Percentiles rank a stretch among this genome's conserved stretches.
Evolutionary conservation across 2,113 vertebrate species (phyloP).

Genomic region (Pampusana beccarii): DNA sequence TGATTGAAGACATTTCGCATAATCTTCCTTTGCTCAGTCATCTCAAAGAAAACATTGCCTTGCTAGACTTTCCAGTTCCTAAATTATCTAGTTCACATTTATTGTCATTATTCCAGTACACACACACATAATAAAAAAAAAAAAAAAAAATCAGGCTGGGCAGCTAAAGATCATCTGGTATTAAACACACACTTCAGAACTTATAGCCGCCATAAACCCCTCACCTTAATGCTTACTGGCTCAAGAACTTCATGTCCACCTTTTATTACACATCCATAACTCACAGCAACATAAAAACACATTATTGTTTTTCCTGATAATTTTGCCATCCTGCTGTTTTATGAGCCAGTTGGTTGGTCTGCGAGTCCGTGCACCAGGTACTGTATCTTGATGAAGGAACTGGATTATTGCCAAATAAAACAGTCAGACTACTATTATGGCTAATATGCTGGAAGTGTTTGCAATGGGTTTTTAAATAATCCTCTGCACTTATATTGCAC

Average conservation of each 20-base stretch:
- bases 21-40: background rate
- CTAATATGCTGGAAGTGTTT: slow-evolving; percentile 37
- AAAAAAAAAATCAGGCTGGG: background rate
- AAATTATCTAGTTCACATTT: background rate
- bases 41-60: background rate
- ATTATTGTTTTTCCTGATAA: slow-evolving; percentile 34
- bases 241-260: slow-evolving; percentile 5
- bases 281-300: slow-evolving; percentile 33
- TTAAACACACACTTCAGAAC: slow-evolving; percentile 14
- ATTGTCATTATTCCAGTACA: background rate
- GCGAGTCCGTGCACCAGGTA: background rate
- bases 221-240: slow-evolving; percentile 3
- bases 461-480: slow-evolving; percentile 64
- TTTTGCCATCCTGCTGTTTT: slow-evolving; percentile 46
- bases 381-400: background rate
- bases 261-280: slow-evolving; percentile 34
- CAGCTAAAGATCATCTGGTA: background rate
- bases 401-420: slow-evolving; percentile 57
- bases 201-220: slow-evolving; percentile 12
- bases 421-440: slow-evolving; percentile 22
- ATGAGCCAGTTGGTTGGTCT: background rate
- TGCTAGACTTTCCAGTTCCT: background rate
- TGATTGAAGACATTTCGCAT: background rate
- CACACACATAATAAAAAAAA: background rate
- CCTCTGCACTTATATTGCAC: background rate